These are phyloP conservation scores for Hoplias malabaricus DNA, from an alignment of 2,113 vertebrate genomes.

Conservation along the genomic window DNA sequence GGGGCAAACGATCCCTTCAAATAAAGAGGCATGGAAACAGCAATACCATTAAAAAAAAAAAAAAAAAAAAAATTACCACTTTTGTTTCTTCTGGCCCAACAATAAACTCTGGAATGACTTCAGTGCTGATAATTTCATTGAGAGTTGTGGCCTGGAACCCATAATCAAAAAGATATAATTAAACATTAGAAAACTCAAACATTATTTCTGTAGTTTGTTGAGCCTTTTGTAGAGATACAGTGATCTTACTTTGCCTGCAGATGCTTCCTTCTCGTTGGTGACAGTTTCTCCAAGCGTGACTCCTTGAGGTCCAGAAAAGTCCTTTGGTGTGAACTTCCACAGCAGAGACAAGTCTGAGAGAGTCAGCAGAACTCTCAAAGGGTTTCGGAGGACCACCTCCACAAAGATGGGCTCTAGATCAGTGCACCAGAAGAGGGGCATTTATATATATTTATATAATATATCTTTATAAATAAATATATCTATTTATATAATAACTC, in stretches of 20 bases:
- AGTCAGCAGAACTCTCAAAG: slow-evolving; percentile 88
- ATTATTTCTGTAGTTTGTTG: not conserved
- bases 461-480: no score
- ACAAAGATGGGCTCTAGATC: slow-evolving; percentile 88
- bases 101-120: slow-evolving; percentile 88
- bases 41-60: not conserved
- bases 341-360: slow-evolving; percentile 87
- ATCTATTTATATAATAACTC: no score
- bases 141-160: slow-evolving; percentile 67
- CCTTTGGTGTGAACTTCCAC: slow-evolving; percentile 88
- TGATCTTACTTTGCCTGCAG: slow-evolving; percentile 17
- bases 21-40: not conserved
- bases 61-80: slow-evolving; percentile 76
- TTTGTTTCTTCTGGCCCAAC: slow-evolving; percentile 91
- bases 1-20: not conserved
- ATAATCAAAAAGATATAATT: slow-evolving; percentile 7
- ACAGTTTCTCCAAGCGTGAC: slow-evolving; percentile 71
- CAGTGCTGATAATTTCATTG: slow-evolving; percentile 80
- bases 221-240: not conserved
- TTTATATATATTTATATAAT: no score
- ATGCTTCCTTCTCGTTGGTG: slow-evolving; percentile 75
- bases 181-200: not conserved
- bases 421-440: not conserved
- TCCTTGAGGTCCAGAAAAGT: slow-evolving; percentile 64
- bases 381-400: slow-evolving; percentile 92